A percentile compares a stretch with the other conserved stretches of the same genome.
These are phyloP conservation scores for Polypedilum pembai DNA, from an alignment of 1,140 invertebrate genomes.

Conservation along the genomic window DNA sequence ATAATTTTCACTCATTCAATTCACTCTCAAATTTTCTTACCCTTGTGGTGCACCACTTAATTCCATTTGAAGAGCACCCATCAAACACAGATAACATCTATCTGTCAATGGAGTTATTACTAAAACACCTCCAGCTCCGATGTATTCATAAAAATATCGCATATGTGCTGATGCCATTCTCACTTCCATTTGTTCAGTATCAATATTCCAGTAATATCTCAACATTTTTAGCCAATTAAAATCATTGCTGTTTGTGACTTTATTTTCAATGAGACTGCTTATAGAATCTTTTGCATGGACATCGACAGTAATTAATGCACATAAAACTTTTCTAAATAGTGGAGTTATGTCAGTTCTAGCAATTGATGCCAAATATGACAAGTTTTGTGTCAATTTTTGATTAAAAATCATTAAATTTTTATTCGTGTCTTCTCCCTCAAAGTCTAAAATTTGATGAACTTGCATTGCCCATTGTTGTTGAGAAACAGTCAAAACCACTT, in stretches of 20 bases:
- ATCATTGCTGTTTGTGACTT: slow-evolving; percentile 54
- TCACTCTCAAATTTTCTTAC: slow-evolving; percentile 47
- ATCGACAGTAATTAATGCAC: slow-evolving; percentile 79
- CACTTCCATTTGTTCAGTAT: slow-evolving; percentile 65
- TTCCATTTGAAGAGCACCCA: slow-evolving; percentile 80
- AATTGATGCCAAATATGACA: slow-evolving; percentile 68
- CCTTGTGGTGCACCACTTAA: slow-evolving; percentile 80
- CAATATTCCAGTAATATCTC: slow-evolving; percentile 81
- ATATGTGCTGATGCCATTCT: slow-evolving; percentile 71
- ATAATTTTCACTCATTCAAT: too few relatives aligned
- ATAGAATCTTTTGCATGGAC: slow-evolving; percentile 81
- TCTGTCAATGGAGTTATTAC: slow-evolving; percentile 75
- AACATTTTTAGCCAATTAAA: slow-evolving; percentile 88
- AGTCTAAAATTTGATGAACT: slow-evolving; percentile 63
- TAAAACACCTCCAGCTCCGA: slow-evolving; percentile 72
- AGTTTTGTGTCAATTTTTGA: slow-evolving; percentile 58
- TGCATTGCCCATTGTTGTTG: slow-evolving; percentile 79
- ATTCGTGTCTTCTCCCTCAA: slow-evolving; percentile 37
- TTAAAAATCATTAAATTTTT: slow-evolving; percentile 58
- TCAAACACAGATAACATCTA: slow-evolving; percentile 77
- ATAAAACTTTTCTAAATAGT: slow-evolving; percentile 64
- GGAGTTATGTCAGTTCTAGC: slow-evolving; percentile 62
- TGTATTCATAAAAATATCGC: slow-evolving; percentile 86
- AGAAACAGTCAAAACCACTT: slow-evolving; percentile 65
- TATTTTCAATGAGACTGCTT: slow-evolving; percentile 58